Base-by-base conservation (phyloP, 1,140 invertebrate species). In the Andrena cerasifolii region DNA sequence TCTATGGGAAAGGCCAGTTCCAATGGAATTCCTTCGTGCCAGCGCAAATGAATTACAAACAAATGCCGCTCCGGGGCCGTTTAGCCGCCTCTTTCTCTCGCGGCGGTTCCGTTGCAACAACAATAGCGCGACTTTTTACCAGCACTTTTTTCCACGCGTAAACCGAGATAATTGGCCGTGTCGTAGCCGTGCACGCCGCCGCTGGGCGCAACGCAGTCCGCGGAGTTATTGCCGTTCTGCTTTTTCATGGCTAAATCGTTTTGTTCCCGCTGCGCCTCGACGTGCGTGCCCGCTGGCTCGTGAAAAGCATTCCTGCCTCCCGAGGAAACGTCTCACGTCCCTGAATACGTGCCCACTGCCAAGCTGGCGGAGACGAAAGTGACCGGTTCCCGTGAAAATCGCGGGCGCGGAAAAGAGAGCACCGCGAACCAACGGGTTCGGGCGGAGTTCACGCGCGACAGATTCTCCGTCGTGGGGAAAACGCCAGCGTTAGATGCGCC, bases 81-180 rank as follows among this genome's bases (percentile, higher is more conserved):
- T 33, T 24, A 49, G 16, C 24, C 36, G 31, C n/a, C n/a, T n/a
- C n/a, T n/a, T n/a, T 21, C 40, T 33, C 21, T 45, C 43, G 16
- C 71, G 18, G 33, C 28, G 71, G 40, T 65, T 56, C 33, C 3
- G 10, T n/a, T 3, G 12, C 28, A 18, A 43, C 36, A 54, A 47
- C 51, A 75, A 75, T 68, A 43, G n/a, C n/a, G 28, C 21, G 16
- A n/a, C 14, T 54, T 75, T 75, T 75, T 75, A 58, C 51, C 21
- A 36, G 40, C 31, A 36, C n/a, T 56, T 67, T 74, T 75, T 43
- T 31, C 16, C 28, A 5, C 26, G 21, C 62, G 51, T 66, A 54
- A 66, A 75, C 72, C 18, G 51, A 45, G 62, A 75, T 75, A 75
- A 75, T 75, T 67, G 62, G 51, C 40, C 63, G 40, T 67, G 73